Evolutionary conservation across 2,888 invertebrate species (phyloP).

Genomic region (Linnaemya tessellans): DNA sequence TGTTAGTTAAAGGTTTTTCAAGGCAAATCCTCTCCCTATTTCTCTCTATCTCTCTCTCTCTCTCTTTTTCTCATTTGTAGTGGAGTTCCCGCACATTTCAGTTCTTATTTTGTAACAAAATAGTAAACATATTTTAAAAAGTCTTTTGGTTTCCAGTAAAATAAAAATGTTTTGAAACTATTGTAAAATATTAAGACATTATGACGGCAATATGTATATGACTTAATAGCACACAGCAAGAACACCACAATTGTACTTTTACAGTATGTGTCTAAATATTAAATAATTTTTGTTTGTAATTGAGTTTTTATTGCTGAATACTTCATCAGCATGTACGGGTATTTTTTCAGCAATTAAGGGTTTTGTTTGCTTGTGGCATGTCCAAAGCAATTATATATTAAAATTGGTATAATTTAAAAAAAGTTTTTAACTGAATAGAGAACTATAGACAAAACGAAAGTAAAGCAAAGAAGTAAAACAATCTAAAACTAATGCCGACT

Average conservation of each 20-base stretch:
- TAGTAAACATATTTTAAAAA: no score
- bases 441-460: slow-evolving; percentile 9
- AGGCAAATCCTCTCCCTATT: no score
- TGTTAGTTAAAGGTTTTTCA: no score
- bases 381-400: slow-evolving; percentile 59
- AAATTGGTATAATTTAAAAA: slow-evolving; percentile 58
- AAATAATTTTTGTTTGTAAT: slow-evolving; percentile 22
- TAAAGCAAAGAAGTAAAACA: slow-evolving; percentile 15
- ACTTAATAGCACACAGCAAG: no score
- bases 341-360: slow-evolving; percentile 22
- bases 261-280: neutral
- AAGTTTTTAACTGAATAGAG: neutral
- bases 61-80: no score
- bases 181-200: no score
- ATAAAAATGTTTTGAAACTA: no score
- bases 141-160: no score
- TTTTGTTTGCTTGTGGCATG: slow-evolving; percentile 59
- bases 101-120: no score
- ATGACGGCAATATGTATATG: no score
- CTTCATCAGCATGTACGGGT: slow-evolving; percentile 15
- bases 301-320: slow-evolving; percentile 42
- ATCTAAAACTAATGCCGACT: slow-evolving; percentile 1
- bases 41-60: no score
- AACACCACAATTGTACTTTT: neutral
- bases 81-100: no score